Conservation (phyloP, 2,113 vertebrate species). For the Cnemophilus loriae region DNA sequence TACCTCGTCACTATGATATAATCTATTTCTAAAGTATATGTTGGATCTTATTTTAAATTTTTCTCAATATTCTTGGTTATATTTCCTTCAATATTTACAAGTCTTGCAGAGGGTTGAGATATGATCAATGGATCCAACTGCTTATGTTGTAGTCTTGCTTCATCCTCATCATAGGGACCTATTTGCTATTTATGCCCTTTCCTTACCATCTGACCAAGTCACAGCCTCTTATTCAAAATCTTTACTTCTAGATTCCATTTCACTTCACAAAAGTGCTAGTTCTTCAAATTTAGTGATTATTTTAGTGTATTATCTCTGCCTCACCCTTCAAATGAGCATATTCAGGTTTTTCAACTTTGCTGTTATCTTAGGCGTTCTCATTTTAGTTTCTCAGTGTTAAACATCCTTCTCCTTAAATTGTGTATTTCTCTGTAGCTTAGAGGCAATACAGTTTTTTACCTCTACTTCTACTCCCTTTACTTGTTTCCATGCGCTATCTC, state of each 20-base stretch:
- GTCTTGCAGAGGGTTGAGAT: not conserved
- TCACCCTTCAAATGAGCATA: not conserved
- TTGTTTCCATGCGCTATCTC: not conserved
- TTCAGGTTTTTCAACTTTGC: not conserved
- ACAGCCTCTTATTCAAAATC: not conserved
- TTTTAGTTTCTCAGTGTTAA: not conserved
- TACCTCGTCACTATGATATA: not conserved
- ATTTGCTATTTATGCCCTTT: not conserved
- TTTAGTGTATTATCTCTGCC: not conserved
- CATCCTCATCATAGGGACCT: not conserved
- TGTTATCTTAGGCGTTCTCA: not conserved
- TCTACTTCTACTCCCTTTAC: not conserved
- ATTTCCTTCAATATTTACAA: not conserved
- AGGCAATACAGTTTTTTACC: not conserved
- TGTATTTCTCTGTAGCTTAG: not conserved
- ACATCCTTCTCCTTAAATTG: not conserved
- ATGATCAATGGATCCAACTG: not conserved
- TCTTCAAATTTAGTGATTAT: not conserved
- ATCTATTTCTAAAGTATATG: not conserved
- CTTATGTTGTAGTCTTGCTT: not conserved
- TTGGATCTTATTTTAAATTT: not conserved
- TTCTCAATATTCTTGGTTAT: not conserved
- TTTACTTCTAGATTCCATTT: not conserved
- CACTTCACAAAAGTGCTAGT: fast-evolving
- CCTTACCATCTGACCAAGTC: not conserved